Conservation (phyloP, 2,888 invertebrate species). For the Sminthurinus aureus region DNA sequence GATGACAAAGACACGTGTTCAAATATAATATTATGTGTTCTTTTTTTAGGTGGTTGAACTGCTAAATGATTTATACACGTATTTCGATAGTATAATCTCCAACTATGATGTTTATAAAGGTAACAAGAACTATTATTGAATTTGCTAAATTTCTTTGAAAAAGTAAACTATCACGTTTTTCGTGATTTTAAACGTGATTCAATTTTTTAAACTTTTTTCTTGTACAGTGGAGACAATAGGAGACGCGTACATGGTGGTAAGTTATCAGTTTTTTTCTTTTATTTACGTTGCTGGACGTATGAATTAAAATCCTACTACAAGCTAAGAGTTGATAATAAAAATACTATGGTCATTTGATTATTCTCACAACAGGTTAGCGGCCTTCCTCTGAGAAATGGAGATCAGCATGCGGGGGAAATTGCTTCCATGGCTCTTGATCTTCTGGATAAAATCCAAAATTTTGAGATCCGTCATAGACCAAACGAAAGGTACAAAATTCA, state of each 20-base stretch:
- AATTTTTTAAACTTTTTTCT: too few species aligned
- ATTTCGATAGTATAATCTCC: constrained; percentile 86
- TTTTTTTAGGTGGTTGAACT: constrained; percentile 78
- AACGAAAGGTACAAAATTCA: constrained; percentile 66
- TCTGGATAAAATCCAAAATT: constrained; percentile 72
- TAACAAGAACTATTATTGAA: too few species aligned
- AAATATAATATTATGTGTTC: not conserved
- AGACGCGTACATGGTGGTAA: constrained; percentile 87
- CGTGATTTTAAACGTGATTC: too few species aligned
- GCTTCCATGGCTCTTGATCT: constrained; percentile 80
- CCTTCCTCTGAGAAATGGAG: constrained; percentile 75
- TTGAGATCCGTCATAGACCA: constrained; percentile 74
- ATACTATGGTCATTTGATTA: not conserved
- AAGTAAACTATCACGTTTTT: too few species aligned
- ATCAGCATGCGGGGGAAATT: constrained; percentile 79
- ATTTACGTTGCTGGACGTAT: not conserved
- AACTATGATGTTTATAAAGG: constrained; percentile 87
- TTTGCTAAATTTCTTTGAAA: too few species aligned
- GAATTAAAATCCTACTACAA: not conserved
- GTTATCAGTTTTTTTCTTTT: constrained; percentile 59
- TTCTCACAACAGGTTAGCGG: constrained; percentile 69
- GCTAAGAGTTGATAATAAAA: not conserved
- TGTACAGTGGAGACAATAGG: constrained; percentile 72
- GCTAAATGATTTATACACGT: constrained; percentile 86
- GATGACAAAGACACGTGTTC: not conserved